Conservation (phyloP, 2,113 vertebrate species). For the Rhineura floridana region DNA sequence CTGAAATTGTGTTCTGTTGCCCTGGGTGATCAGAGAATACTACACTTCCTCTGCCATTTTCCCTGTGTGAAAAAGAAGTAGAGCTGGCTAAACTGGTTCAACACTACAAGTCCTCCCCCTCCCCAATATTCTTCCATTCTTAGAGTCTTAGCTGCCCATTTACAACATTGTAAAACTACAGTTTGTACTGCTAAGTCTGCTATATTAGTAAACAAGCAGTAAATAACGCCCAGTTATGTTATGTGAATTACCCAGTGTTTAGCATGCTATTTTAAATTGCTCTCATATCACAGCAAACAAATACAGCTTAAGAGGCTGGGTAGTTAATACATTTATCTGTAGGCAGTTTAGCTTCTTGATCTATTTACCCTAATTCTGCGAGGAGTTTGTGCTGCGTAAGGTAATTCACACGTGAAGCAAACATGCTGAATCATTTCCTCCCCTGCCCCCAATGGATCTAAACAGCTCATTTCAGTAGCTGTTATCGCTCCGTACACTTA, state of each 20-base stretch:
- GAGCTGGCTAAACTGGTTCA: background rate
- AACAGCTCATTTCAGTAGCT: slow-evolving; percentile 22
- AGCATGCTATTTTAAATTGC: background rate
- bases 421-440: slow-evolving; percentile 5
- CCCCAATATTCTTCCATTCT: background rate
- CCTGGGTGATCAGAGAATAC: background rate
- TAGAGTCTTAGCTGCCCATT: background rate
- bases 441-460: background rate
- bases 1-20: background rate
- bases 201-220: background rate
- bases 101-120: background rate
- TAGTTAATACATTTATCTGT: background rate
- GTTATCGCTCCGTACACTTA: slow-evolving; percentile 49
- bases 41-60: background rate
- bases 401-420: background rate
- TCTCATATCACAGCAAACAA: background rate
- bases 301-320: background rate
- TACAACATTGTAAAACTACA: background rate
- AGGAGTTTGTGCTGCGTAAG: background rate
- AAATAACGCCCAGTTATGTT: background rate
- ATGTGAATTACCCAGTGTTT: background rate
- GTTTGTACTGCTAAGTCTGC: background rate
- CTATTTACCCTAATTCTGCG: background rate
- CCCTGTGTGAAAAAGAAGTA: background rate
- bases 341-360: background rate